Evolutionary conservation across 2,797 vertebrate species (phyloP), one percentile per base, ranked within the genome.

Genomic region (Dromococcyx pavoninus): DNA sequence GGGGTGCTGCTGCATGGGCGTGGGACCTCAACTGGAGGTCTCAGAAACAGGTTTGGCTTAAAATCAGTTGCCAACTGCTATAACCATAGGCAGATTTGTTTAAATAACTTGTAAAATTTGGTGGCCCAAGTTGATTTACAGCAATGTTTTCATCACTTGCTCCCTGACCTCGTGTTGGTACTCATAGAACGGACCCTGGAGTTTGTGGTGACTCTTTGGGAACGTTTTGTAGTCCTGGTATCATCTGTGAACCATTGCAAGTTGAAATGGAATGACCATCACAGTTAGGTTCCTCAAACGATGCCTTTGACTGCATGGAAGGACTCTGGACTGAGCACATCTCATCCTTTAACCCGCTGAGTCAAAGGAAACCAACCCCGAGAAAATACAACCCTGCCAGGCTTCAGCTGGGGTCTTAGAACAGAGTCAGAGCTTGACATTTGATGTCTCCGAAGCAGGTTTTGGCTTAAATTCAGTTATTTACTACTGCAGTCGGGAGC

Each of bases 391-490:
- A 73, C 92, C 95, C n/a, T 92, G 92, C 94, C 94, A 62, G 84
- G 74, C 88, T 72, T 56, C 4, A 5, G 61, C 79, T 51, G 72
- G 79, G 67, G 12, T 22, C 3, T 17, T 33, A 24, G 53, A 79
- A 13, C 51, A 43, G 44, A 92, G 78, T 57, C 91, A 93, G 91
- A 46, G 89, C 93, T 92, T 94, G 95, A 93, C 93, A 77, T 92
- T 88, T 83, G 91, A 89, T 89, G 94, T 46, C 87, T 96, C 93
- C 44, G 69, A 64, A 89, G 24, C 85, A 77, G 94, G 65, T 71
- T 91, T 93, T 96, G 95, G 96, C 95, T 91, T 87, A 77, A 86
- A 86, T 91, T 93, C 85, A 35, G 75, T 91, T 96, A 95, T 96
- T 96, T 96, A 95, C 96, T 94, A 64, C 89, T 18, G 24, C 91